A percentile compares a stretch with the other conserved stretches of the same genome.
Evolutionary conservation across 2,888 invertebrate species (phyloP).

Genomic region (Xestia rhomboidea): DNA sequence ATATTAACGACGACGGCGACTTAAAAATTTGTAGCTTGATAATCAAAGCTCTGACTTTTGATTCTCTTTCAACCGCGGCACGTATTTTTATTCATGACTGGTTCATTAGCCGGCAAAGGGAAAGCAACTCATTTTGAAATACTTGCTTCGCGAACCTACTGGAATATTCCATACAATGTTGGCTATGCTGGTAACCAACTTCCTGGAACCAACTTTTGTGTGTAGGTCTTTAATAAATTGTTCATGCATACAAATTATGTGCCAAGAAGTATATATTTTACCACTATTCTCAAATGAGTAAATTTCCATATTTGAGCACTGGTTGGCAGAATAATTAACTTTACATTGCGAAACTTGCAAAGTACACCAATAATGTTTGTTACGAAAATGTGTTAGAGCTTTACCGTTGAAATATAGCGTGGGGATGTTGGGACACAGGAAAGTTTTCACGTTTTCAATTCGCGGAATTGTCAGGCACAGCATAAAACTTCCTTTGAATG

Average conservation of each 20-base stretch:
- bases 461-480: background rate
- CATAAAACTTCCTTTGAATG: conserved; percentile 5
- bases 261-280: conserved; percentile 22
- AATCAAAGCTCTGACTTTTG: conserved; percentile 55
- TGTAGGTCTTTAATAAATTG: conserved; percentile 33
- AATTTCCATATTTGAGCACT: conserved; percentile 42
- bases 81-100: conserved; percentile 64
- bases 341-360: conserved; percentile 39
- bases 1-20: conserved; percentile 55
- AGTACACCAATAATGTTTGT: conserved; percentile 37
- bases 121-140: conserved; percentile 36
- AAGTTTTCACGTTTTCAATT: conserved; percentile 28
- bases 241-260: conserved; percentile 34
- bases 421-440: background rate
- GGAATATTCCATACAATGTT: conserved; percentile 45
- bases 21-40: conserved; percentile 41
- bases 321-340: conserved; percentile 47
- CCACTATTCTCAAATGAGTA: conserved; percentile 32
- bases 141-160: conserved; percentile 27
- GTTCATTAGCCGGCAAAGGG: conserved; percentile 46
- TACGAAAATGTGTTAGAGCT: conserved; percentile 14
- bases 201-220: conserved; percentile 15
- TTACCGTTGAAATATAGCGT: conserved; percentile 2
- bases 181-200: conserved; percentile 29
- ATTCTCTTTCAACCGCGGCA: conserved; percentile 46